Evolutionary conservation across 2,888 invertebrate species (phyloP).

Genomic region (Drosophila eohydei): DNA sequence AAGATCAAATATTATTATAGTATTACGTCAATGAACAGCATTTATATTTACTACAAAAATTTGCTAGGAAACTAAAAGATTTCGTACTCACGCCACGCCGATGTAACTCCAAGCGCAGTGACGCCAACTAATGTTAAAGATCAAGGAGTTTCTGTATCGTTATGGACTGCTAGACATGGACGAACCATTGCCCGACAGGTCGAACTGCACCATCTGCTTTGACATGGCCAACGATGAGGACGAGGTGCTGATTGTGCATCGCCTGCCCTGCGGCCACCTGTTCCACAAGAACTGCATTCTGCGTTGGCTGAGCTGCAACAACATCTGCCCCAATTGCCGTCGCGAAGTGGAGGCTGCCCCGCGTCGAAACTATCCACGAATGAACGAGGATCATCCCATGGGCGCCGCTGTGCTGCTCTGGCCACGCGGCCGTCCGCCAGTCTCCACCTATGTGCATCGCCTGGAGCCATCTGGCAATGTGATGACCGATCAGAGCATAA

Average conservation of each 20-base stretch:
- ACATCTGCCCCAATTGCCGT: constrained; percentile 30
- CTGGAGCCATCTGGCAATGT: not conserved
- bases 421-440: constrained; percentile 24
- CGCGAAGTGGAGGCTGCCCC: not conserved
- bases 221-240: constrained; percentile 21
- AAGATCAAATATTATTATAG: not conserved
- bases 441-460: constrained; percentile 27
- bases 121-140: constrained; percentile 12
- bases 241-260: constrained; percentile 12
- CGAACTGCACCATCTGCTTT: constrained; percentile 33
- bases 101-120: not conserved
- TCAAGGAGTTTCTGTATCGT: constrained; percentile 24
- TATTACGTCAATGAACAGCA: not conserved
- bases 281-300: constrained; percentile 34
- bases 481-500: not conserved
- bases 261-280: constrained; percentile 25
- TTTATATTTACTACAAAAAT: not conserved
- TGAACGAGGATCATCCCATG: not conserved
- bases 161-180: not conserved
- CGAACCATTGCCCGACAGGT: not conserved
- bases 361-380: not conserved
- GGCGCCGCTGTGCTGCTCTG: constrained; percentile 13
- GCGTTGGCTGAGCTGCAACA: constrained; percentile 29
- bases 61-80: constrained; percentile 7
- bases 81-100: not conserved